phyloP scores from a whole-genome alignment of 2,113 vertebrate genomes.

The Willisornis vidua region DNA sequence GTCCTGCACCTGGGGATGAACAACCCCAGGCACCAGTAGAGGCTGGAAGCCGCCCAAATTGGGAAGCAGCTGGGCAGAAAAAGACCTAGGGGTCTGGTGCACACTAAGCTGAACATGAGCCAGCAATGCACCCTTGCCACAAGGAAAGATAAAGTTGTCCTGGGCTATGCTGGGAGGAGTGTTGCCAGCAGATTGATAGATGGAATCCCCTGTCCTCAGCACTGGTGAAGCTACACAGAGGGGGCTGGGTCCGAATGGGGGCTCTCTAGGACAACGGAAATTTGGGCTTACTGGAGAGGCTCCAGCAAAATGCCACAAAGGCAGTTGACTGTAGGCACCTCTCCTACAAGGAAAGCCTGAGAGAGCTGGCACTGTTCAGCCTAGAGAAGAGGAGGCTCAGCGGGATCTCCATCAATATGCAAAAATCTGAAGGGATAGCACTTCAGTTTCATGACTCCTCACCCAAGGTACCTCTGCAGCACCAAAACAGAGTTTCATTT shows the following conservation, averaged over 20 bases:
- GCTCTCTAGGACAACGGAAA: neutral
- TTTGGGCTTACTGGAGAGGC: accelerated
- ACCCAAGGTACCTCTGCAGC: neutral
- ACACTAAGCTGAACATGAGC: neutral
- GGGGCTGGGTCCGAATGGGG: neutral
- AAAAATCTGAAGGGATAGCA: neutral
- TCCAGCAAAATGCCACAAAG: neutral
- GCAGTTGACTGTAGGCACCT: neutral
- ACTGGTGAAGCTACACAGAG: neutral
- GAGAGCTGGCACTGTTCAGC: neutral
- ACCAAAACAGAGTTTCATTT: neutral
- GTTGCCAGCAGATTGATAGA: accelerated
- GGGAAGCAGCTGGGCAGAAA: neutral
- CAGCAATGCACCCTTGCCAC: neutral
- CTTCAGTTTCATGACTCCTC: neutral
- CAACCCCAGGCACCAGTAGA: neutral
- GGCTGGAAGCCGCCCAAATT: neutral
- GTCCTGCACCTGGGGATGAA: neutral
- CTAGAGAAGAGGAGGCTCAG: neutral
- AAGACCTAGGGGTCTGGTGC: neutral
- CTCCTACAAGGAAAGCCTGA: neutral
- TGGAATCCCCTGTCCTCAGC: neutral
- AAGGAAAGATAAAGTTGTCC: neutral
- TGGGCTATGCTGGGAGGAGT: neutral
- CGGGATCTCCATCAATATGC: neutral